Base-by-base conservation (phyloP, 2,113 vertebrate genomes). In the Onychostoma macrolepis region DNA sequence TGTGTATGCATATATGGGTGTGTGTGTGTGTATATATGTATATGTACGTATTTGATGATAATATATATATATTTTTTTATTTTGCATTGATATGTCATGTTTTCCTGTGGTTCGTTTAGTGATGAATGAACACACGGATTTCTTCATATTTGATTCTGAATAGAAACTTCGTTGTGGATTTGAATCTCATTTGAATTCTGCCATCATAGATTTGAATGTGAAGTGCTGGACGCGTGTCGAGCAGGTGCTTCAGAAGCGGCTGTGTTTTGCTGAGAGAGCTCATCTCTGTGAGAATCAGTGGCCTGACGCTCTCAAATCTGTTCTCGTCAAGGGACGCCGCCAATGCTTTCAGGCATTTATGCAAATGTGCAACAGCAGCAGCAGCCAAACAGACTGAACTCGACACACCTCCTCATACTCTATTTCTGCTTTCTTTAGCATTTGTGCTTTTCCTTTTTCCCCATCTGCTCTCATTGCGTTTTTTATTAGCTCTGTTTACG, bases 331-430 rank as follows among this genome's bases (percentile, higher is more conserved):
- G 77, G 67, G 76, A 85, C 83, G 53, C 74, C 28, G 41, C 11
- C 38, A 36, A 26, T 50, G 67, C 38, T 58, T 84, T 88, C 58
- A 83, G 53, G 78, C 80, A 88, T 88, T 90, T 86, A 90, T 86
- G 87, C 65, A 88, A 90, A 90, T 84, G 67, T 48, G 21, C 81
- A 87, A 26, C 83, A 83, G 83, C 84, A 72, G 74, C n/a, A n/a
- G n/a, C n/a, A n/a, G n/a, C 48, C 38, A 4, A 85, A 74, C 88
- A 89, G 86, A 78, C 50, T 79, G 83, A 21, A 28, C 76, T 82
- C 67, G 28, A 83, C 71, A 83, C 74, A 43, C 69, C 28, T 77
- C 28, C 63, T 85, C 43, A 79, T 13, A 13, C 72, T 30, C 41
- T 15, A 33, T 41, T 7, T 58, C 65, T 86, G 76, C 76, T 53